Evolutionary conservation across 1,140 invertebrate genomes (phyloP), one percentile per base, ranked within the genome.

Genomic region (Philopotamus ludificatus): DNA sequence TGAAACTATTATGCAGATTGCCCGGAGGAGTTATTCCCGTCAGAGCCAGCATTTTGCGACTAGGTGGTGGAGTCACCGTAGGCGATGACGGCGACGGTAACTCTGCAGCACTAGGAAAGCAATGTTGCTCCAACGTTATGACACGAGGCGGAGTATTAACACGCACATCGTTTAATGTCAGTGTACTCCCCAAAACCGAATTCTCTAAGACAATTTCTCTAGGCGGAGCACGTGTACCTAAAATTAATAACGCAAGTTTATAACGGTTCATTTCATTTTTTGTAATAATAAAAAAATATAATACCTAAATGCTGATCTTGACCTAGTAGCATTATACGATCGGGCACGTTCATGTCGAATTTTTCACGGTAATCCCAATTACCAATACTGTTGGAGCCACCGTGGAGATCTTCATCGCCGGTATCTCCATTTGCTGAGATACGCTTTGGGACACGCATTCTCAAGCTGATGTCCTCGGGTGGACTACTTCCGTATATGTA

Each of bases 321-420:
- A 15, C 91, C 93, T 70, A 87, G 82, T 54, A 94, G 90, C 66
- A 95, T 81, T 76, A 95, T 95, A 73, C 92, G 83, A 70, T 94
- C 92, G n/a, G 93, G 93, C 23, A 95, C 92, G 73, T 87, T 87
- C 93, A 95, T 95, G 67, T 91, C 86, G 57, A 60, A 60, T n/a
- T 60, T 60, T 10, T 74, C 45, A 60, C 75, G 74, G 71, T 86
- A 85, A 71, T 84, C 85, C 88, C 88, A 91, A 25, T 76, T 79
- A 60, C 81, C 78, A 23, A 81, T 51, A 16, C 84, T 83, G 76
- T 87, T 87, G 26, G 80, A 82, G 23, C 74, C 71, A 28, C 74
- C 71, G 63, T 82, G 71, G 60, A 82, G 65, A 65, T 82, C 80
- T 26, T 89, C 86, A 47, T 88, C 83, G 71, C 84, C 84, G 63